Evolutionary conservation across 2,113 vertebrate species (phyloP).

Genomic region (Arvicanthis niloticus): DNA sequence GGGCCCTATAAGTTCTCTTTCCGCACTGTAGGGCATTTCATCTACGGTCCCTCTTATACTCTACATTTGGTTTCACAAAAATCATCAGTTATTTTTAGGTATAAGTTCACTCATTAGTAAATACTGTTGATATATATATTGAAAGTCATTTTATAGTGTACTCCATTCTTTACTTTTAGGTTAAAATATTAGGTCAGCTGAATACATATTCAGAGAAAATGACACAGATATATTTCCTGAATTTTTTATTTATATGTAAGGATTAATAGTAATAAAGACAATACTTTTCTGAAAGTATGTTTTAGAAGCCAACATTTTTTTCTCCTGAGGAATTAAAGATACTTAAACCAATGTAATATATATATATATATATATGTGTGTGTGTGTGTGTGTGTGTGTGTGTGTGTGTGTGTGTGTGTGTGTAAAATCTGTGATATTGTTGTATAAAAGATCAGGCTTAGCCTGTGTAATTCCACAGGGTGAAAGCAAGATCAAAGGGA

Average conservation of each 20-base stretch:
- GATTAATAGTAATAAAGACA: background rate
- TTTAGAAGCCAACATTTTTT: slow-evolving; percentile 58
- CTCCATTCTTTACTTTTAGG: background rate
- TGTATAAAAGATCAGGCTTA: slow-evolving; percentile 54
- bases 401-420: background rate
- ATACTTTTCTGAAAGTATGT: slow-evolving; percentile 7
- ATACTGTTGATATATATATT: background rate
- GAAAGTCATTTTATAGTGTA: background rate
- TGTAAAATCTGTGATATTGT: slow-evolving; percentile 57
- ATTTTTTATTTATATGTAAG: background rate
- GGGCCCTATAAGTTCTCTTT: no score
- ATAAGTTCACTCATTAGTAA: background rate
- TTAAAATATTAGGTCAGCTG: slow-evolving; percentile 5
- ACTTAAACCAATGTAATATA: slow-evolving; percentile 44
- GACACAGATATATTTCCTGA: background rate
- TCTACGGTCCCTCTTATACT: background rate
- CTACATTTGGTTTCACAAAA: background rate
- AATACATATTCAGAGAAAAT: background rate
- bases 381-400: no score
- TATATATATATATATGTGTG: background rate
- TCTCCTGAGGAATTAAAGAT: slow-evolving; percentile 40
- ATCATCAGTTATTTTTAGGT: slow-evolving; percentile 39
- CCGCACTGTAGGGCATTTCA: no score
- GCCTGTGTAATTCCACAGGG: slow-evolving; percentile 49
- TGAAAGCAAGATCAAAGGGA: slow-evolving; percentile 38